These are phyloP conservation scores for Drosophila parthenogenetica DNA, from an alignment of 2,888 invertebrate genomes.

Conservation along the genomic window DNA sequence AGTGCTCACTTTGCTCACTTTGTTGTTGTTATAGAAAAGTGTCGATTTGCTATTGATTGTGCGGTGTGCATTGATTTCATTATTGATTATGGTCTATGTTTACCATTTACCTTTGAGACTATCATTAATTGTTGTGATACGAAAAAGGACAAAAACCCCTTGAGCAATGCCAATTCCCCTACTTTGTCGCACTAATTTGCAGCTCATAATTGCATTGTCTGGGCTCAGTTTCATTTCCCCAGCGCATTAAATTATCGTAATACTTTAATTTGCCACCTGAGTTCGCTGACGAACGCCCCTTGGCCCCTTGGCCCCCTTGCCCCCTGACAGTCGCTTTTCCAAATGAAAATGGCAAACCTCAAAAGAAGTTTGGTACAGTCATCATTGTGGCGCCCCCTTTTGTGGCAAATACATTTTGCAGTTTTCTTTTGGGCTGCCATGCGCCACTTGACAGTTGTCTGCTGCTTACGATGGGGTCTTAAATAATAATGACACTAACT, in stretches of 20 bases:
- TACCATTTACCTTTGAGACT: conserved; percentile 41
- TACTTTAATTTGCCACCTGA: conserved; percentile 79
- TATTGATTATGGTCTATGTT: conserved; percentile 50
- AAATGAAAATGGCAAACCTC: conserved; percentile 71
- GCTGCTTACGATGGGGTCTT: conserved; percentile 10
- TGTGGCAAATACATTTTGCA: conserved; percentile 28
- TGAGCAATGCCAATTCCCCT: neutral
- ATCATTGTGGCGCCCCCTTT: conserved; percentile 7
- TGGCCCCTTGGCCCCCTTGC: conserved; percentile 5
- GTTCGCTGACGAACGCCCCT: conserved; percentile 56
- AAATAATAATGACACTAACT: conserved; percentile 19
- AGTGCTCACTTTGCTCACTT: conserved; percentile 68
- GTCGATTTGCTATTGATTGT: conserved; percentile 69
- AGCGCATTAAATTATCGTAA: conserved; percentile 67
- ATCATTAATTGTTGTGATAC: conserved; percentile 40
- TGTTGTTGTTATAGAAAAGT: conserved; percentile 18
- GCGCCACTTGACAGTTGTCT: conserved; percentile 26
- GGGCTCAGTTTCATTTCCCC: conserved; percentile 30
- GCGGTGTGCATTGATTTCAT: conserved; percentile 73
- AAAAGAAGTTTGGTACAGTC: conserved; percentile 71
- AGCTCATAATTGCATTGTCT: conserved; percentile 75
- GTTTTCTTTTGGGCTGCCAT: conserved; percentile 18
- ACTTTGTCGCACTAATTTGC: conserved; percentile 57
- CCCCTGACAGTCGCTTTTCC: conserved; percentile 39
- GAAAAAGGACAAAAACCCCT: conserved; percentile 2